A percentile compares a stretch with the other conserved stretches of the same genome.
Evolutionary conservation across 2,113 vertebrate species (phyloP).

Genomic region (Epinephelus fuscoguttatus): DNA sequence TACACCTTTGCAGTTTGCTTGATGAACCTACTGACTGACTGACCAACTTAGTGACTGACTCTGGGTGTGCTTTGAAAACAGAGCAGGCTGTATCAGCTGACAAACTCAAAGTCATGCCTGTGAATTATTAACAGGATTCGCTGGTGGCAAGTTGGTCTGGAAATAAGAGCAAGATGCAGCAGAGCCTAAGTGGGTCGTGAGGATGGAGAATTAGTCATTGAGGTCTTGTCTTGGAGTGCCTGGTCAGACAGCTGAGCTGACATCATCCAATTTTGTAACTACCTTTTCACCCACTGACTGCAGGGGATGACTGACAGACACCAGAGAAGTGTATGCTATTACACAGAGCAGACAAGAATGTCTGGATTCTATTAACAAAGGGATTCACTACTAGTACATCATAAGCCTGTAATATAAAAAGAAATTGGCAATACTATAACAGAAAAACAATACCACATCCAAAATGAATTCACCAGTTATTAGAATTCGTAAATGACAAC

Average conservation of each 20-base stretch:
- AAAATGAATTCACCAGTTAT: not conserved
- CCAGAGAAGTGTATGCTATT: not conserved
- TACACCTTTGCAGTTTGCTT: not conserved
- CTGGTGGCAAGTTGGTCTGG: constrained; percentile 38
- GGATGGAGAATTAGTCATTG: constrained; percentile 43
- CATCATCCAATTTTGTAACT: constrained; percentile 38
- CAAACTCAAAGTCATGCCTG: constrained; percentile 60
- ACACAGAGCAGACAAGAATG: not conserved
- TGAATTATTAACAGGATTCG: constrained; percentile 77
- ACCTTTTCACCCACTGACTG: not conserved
- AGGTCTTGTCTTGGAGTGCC: constrained; percentile 23
- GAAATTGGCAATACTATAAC: not conserved
- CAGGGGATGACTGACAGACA: not conserved
- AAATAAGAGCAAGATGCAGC: constrained; percentile 54
- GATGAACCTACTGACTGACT: constrained; percentile 42
- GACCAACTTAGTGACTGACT: constrained; percentile 39
- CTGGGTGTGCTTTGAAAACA: constrained; percentile 62
- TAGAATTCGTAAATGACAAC: not conserved
- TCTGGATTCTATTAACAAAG: not conserved
- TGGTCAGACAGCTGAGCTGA: constrained; percentile 40
- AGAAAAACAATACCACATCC: not conserved
- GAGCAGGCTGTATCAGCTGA: constrained; percentile 71
- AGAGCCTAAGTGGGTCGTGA: constrained; percentile 52
- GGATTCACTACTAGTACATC: not conserved
- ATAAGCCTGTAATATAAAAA: not conserved